A percentile compares a stretch with the other conserved stretches of the same genome.
phyloP scores from a whole-genome alignment of 2,888 invertebrate genomes.

The Tenthredo livida region DNA sequence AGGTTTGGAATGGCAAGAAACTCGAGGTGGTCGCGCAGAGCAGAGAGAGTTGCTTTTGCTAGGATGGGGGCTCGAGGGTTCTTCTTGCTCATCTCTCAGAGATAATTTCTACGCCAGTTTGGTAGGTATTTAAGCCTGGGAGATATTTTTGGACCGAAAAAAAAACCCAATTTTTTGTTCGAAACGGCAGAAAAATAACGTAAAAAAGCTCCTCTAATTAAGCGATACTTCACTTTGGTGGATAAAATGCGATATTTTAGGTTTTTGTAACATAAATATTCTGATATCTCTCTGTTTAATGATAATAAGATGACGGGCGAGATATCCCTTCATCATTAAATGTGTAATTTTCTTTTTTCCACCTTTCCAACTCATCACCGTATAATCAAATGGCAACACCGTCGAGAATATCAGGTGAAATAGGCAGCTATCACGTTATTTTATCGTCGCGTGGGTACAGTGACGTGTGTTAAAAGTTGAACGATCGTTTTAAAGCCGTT shows the following conservation, averaged over 20 bases:
- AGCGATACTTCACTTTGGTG: neutral
- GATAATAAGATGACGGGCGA: slow-evolving; percentile 6
- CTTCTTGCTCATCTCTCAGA: slow-evolving; percentile 35
- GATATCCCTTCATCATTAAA: slow-evolving; percentile 4
- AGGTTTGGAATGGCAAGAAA: slow-evolving; percentile 44
- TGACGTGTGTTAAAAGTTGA: neutral
- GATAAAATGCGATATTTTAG: neutral
- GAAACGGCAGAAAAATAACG: neutral
- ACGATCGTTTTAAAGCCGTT: neutral
- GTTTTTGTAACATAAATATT: neutral
- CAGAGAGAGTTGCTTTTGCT: neutral
- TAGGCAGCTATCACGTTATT: neutral
- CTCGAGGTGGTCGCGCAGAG: neutral
- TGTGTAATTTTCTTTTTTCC: slow-evolving; percentile 3
- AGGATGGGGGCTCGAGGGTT: slow-evolving; percentile 2
- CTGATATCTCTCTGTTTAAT: neutral
- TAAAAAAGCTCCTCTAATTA: neutral
- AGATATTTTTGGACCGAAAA: neutral
- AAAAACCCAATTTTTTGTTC: neutral
- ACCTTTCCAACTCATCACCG: neutral
- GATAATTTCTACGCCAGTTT: slow-evolving; percentile 46
- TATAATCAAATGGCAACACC: neutral
- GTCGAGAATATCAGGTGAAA: neutral
- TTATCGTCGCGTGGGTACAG: neutral
- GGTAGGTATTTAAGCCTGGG: slow-evolving; percentile 27